phyloP scores from a whole-genome alignment of 1,140 invertebrate species.

The Artemia franciscana region DNA sequence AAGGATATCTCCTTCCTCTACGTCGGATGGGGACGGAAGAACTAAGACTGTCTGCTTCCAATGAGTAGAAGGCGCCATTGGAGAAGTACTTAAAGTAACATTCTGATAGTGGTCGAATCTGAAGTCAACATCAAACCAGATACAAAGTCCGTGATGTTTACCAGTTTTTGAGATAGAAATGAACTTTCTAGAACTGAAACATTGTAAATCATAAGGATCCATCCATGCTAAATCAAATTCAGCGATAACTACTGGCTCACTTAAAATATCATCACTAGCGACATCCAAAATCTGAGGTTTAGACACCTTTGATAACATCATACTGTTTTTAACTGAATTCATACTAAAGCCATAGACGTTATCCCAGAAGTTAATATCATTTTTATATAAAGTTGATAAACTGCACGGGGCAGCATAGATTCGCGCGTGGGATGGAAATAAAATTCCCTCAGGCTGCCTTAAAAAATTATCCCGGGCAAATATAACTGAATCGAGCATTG shows the following conservation, averaged over 20 bases:
- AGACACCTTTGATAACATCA: slow-evolving; percentile 13
- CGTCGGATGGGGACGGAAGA: slow-evolving; percentile 15
- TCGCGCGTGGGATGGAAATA: slow-evolving; percentile 22
- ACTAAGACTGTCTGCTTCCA: slow-evolving; percentile 86
- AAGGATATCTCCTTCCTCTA: slow-evolving; percentile 31
- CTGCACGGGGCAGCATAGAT: slow-evolving; percentile 36
- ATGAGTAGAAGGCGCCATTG: slow-evolving; percentile 50
- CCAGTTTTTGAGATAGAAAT: slow-evolving; percentile 26
- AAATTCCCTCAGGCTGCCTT: slow-evolving; percentile 26
- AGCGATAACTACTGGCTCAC: slow-evolving; percentile 19
- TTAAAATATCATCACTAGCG: slow-evolving; percentile 21
- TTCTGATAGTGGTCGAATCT: slow-evolving; percentile 11
- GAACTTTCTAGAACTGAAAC: slow-evolving; percentile 19
- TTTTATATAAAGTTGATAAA: slow-evolving; percentile 28
- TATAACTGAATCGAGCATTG: slow-evolving; percentile 83
- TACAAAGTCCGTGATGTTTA: slow-evolving; percentile 39
- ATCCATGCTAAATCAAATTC: slow-evolving; percentile 19
- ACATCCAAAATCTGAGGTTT: slow-evolving; percentile 15
- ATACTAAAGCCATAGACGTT: slow-evolving; percentile 39
- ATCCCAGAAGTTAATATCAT: slow-evolving; percentile 32
- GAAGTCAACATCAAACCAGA: slow-evolving; percentile 24
- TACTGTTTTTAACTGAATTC: slow-evolving; percentile 29
- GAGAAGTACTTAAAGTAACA: slow-evolving; percentile 43
- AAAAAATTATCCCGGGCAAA: slow-evolving; percentile 75
- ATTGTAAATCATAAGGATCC: slow-evolving; percentile 14